Evolutionary conservation across 2,113 vertebrate species (phyloP).

Genomic region (Eudyptes chrysolophus): DNA sequence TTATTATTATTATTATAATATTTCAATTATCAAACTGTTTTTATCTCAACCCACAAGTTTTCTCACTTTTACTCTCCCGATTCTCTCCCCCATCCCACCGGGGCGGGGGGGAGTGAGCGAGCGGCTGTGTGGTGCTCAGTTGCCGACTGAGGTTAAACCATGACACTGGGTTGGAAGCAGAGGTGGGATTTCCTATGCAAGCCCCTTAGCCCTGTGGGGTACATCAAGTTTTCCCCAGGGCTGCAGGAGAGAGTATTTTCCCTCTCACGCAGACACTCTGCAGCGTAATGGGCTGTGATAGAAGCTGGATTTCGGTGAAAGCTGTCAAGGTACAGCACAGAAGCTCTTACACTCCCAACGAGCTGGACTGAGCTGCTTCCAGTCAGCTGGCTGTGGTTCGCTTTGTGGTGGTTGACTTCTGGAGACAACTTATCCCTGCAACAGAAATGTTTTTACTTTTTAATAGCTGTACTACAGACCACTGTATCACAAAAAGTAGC

Average conservation of each 20-base stretch:
- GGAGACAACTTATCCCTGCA: not conserved
- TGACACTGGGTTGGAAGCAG: not conserved
- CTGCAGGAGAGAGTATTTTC: not conserved
- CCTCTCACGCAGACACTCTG: not conserved
- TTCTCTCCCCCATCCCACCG: too few species aligned
- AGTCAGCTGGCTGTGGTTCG: not conserved
- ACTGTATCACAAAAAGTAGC: not conserved
- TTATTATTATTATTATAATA: too few species aligned
- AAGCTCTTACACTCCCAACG: not conserved
- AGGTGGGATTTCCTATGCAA: not conserved
- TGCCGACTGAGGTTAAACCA: too few species aligned
- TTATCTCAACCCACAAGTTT: too few species aligned
- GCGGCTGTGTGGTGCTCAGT: too few species aligned
- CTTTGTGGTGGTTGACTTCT: not conserved
- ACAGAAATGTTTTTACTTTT: not conserved
- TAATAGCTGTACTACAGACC: not conserved
- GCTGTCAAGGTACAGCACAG: not conserved
- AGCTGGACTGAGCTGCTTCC: not conserved
- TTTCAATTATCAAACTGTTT: too few species aligned
- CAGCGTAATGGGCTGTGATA: rapidly evolving
- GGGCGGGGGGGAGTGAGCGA: too few species aligned
- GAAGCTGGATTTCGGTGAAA: not conserved
- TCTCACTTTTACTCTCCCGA: too few species aligned
- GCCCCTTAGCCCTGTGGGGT: not conserved
- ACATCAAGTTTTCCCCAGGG: not conserved